Conservation (phyloP, 1,140 invertebrate species). For the Ptiloglossa arizonensis region DNA sequence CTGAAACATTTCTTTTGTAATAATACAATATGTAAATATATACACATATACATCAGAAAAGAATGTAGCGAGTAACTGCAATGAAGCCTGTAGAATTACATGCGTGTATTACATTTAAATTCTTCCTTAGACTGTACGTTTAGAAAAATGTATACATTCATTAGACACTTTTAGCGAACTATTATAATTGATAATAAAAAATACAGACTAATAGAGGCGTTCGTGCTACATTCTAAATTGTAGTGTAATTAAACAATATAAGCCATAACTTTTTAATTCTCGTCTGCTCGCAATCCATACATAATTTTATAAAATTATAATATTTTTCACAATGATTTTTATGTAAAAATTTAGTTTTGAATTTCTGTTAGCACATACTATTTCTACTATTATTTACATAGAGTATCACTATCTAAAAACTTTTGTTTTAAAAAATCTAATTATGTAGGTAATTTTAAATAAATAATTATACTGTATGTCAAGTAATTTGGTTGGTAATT, state of each 20-base stretch:
- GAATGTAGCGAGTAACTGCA: constrained; percentile 42
- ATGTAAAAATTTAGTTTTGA: background rate
- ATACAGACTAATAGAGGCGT: constrained; percentile 48
- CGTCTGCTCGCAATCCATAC: constrained; percentile 34
- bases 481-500: background rate
- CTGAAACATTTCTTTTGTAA: constrained; percentile 48
- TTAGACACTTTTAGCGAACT: constrained; percentile 32
- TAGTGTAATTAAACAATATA: constrained; percentile 17
- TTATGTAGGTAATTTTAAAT: background rate
- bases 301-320: constrained; percentile 14
- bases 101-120: constrained; percentile 49
- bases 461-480: background rate
- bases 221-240: constrained; percentile 59
- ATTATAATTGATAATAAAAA: constrained; percentile 45
- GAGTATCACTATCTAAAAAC: background rate
- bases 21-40: constrained; percentile 62
- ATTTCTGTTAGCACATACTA: background rate
- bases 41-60: constrained; percentile 50
- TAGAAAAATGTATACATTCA: constrained; percentile 43
- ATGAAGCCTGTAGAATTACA: constrained; percentile 44
- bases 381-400: background rate
- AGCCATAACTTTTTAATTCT: constrained; percentile 17
- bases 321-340: background rate
- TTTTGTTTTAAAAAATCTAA: constrained; percentile 4
- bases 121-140: constrained; percentile 51